Conservation (phyloP, 2,113 vertebrate species). For the Cyphotilapia sp. region DNA sequence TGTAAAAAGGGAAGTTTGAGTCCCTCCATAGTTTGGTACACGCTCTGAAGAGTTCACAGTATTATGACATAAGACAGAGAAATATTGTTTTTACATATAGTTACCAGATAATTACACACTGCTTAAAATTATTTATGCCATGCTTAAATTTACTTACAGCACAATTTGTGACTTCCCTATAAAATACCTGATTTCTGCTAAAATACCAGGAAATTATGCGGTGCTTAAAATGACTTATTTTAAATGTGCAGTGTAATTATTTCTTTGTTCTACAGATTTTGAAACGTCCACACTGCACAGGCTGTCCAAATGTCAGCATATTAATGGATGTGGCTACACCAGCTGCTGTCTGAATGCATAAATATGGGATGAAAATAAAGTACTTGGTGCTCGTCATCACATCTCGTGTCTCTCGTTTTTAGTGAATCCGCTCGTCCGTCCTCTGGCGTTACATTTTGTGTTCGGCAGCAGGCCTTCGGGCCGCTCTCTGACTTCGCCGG, state of each 20-base stretch:
- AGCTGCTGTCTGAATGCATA: not conserved
- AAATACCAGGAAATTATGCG: not conserved
- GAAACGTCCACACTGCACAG: accelerated
- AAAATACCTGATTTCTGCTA: not conserved
- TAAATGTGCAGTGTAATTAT: not conserved
- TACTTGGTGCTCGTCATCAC: not conserved
- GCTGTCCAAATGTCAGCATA: not conserved
- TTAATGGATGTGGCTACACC: accelerated
- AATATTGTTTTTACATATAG: not conserved
- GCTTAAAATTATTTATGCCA: not conserved
- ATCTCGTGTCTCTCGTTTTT: not conserved
- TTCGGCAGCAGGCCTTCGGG: not conserved
- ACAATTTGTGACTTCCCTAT: not conserved
- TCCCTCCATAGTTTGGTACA: not conserved
- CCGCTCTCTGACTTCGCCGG: not conserved
- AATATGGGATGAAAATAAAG: not conserved
- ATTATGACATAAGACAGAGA: accelerated
- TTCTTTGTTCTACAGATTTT: not conserved
- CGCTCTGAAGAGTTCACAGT: not conserved
- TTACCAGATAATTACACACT: not conserved
- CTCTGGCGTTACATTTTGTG: not conserved
- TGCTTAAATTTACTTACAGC: not conserved
- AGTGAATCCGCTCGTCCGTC: not conserved
- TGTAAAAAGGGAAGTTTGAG: not conserved
- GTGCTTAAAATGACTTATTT: not conserved